These are phyloP conservation scores for Erpobdella octoculata DNA, from an alignment of 2,888 invertebrate species.

Conservation along the genomic window DNA sequence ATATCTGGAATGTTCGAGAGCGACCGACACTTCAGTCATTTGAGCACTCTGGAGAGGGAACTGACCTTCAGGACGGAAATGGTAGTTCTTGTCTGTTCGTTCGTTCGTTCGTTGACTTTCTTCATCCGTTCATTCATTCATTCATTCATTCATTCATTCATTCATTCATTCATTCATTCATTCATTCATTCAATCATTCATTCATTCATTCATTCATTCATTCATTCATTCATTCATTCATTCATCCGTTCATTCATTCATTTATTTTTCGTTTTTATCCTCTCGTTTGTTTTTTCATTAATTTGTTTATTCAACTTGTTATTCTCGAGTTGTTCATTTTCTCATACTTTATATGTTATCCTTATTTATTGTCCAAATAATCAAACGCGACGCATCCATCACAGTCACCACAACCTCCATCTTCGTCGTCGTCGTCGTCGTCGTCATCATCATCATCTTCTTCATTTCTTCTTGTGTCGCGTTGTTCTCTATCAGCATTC, in stretches of 20 bases:
- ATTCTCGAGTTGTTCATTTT: too few species aligned
- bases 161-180: conserved; percentile 1
- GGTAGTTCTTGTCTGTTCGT: conserved; percentile 54
- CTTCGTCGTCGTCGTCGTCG: too few species aligned
- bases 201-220: conserved; percentile 8
- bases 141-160: not conserved
- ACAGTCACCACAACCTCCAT: too few species aligned
- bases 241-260: not conserved
- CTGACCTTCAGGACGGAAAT: conserved; percentile 77
- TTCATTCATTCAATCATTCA: conserved; percentile 5
- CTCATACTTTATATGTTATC: too few species aligned
- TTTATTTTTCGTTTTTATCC: too few species aligned
- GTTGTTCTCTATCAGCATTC: too few species aligned
- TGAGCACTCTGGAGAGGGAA: conserved; percentile 75
- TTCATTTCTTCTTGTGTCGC: too few species aligned
- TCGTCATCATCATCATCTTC: too few species aligned
- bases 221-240: conserved; percentile 5
- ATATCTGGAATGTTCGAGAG: conserved; percentile 71
- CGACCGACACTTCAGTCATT: conserved; percentile 72
- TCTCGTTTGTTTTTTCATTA: too few species aligned
- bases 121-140: not conserved
- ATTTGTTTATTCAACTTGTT: too few species aligned
- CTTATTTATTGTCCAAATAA: too few species aligned
- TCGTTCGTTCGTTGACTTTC: not conserved
- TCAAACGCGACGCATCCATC: too few species aligned